Evolutionary conservation across 1,140 invertebrate genomes (phyloP).

Genomic region (Sitophilus oryzae): DNA sequence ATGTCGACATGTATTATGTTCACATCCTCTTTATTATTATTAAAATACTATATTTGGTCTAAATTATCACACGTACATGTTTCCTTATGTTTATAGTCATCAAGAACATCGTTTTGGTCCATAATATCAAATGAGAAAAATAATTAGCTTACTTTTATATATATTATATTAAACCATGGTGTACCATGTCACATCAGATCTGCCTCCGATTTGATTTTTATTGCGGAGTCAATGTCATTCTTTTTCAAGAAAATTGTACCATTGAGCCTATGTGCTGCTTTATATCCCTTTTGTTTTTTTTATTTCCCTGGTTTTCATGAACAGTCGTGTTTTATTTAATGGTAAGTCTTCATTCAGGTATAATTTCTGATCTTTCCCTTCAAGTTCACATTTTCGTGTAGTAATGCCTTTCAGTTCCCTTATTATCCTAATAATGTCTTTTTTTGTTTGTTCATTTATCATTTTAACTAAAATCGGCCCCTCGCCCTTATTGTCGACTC

Average conservation of each 20-base stretch:
- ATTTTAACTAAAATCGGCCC: conserved; percentile 6
- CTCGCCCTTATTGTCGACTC: not conserved
- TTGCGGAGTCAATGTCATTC: not conserved
- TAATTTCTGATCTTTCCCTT: conserved; percentile 8
- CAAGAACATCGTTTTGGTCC: too few relatives aligned
- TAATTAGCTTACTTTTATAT: too few relatives aligned
- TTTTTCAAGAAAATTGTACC: conserved; percentile 5
- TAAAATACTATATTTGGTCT: too few relatives aligned
- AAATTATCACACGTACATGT: too few relatives aligned
- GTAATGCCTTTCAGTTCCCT: conserved; percentile 5
- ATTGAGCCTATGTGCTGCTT: not conserved
- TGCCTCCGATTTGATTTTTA: not conserved
- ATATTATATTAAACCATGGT: too few relatives aligned
- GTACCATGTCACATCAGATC: too few relatives aligned
- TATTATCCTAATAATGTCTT: conserved; percentile 5
- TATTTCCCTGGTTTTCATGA: conserved; percentile 5
- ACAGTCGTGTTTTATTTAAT: not conserved
- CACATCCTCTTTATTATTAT: too few relatives aligned
- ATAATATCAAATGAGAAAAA: too few relatives aligned
- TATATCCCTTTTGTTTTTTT: not conserved
- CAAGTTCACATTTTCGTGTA: not conserved
- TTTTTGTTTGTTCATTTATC: not conserved
- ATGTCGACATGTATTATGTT: conserved; percentile 6
- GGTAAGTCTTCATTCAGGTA: conserved; percentile 11
- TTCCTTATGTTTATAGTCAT: too few relatives aligned